Evolutionary conservation across 2,888 invertebrate species (phyloP), one percentile per base, ranked within the genome.

Genomic region (Drosophila aldrichi): DNA sequence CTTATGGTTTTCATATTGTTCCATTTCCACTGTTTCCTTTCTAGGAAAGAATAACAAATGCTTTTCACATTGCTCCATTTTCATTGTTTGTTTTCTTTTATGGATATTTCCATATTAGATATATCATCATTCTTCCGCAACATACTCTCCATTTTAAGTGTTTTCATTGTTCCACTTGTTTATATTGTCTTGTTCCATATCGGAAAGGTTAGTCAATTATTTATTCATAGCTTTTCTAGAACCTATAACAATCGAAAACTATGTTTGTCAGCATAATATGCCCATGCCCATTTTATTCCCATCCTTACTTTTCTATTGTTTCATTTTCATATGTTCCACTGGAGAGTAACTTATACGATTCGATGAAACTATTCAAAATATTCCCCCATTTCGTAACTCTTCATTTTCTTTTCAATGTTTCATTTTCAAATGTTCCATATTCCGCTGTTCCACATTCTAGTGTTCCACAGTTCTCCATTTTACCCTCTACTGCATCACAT

Each of bases 1-100:
- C 38, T 41, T 59, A 25, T 66, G 12, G 5, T 36, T 38, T 59
- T 44, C 4, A 25, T 12, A 10, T 12, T 38, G 16, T 61, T n/a
- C 22, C 32, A 32, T 16, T 43, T 4, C 41, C n/a, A 51, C 10
- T 61, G 16, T 66, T 60, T 38, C 32, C 18, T 12, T 49, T 32
- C 2, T 16, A 12, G 6, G 12, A 4, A 36, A 20, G 41, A 57
- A 20, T 48, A 18, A 32, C 29, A 25, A 12, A n/a, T 52, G 36
- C 2, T 22, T 25, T 52, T 22, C 38, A 25, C n/a, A 3, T 12
- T 38, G 2, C 43, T 34, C 3, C 32, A 32, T 22, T 44, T 4
- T 18, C n/a, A 38, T 51, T 12, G 0, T 18, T 40, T 7, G 16
- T n/a, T 40, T 20, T 2, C 20, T 1, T 22, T 14, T 22, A 8